phyloP scores from a whole-genome alignment of 2,113 vertebrate genomes.

The Zootoca vivipara region DNA sequence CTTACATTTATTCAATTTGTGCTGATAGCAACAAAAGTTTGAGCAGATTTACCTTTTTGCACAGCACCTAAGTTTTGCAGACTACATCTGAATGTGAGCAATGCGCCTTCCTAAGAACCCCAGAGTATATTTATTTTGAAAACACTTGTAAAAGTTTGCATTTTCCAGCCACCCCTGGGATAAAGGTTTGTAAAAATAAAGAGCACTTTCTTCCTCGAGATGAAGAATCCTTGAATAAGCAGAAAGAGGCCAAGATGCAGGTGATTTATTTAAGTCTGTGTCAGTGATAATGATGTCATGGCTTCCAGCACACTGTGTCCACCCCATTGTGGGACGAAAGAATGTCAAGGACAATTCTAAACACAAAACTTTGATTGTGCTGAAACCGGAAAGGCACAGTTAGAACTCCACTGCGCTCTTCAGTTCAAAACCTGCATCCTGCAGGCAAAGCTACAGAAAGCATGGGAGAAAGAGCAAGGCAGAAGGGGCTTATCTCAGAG shows the following conservation, averaged over 20 bases:
- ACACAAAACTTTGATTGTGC: slow-evolving; percentile 89
- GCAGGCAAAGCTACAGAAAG: slow-evolving; percentile 82
- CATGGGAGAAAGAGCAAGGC: slow-evolving; percentile 78
- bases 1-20: slow-evolving; percentile 61
- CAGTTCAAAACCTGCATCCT: slow-evolving; percentile 87
- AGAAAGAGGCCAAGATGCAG: slow-evolving; percentile 84
- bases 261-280: slow-evolving; percentile 96
- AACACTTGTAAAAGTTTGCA: slow-evolving; percentile 91
- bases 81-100: slow-evolving; percentile 74
- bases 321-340: slow-evolving; percentile 91
- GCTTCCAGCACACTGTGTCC: slow-evolving; percentile 91
- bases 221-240: slow-evolving; percentile 85
- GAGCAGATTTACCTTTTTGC: slow-evolving; percentile 63
- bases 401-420: slow-evolving; percentile 83
- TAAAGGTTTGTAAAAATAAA: slow-evolving; percentile 83
- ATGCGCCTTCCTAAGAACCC: slow-evolving; percentile 71
- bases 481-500: slow-evolving; percentile 92
- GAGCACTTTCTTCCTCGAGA: slow-evolving; percentile 81
- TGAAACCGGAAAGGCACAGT: slow-evolving; percentile 86
- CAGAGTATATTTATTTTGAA: slow-evolving; percentile 90
- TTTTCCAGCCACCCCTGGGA: slow-evolving; percentile 83
- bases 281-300: slow-evolving; percentile 96
- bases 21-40: slow-evolving; percentile 50
- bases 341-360: slow-evolving; percentile 97
- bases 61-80: slow-evolving; percentile 63